These are phyloP conservation scores for Taeniopygia guttata DNA, from an alignment of 2,797 vertebrate species.

Conservation along the genomic window DNA sequence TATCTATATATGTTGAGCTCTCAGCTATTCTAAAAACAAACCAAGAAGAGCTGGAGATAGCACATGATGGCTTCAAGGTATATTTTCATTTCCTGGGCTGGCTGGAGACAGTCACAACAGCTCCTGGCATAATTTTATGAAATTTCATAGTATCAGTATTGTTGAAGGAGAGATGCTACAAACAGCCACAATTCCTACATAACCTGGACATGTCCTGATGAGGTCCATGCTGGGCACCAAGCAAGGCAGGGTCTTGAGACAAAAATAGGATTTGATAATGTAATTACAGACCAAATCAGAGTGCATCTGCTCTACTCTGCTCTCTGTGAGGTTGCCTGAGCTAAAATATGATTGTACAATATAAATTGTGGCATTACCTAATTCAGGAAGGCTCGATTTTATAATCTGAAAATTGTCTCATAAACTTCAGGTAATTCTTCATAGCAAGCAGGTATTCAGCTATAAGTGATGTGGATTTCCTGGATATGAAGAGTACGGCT, in stretches of 20 bases:
- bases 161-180: not conserved
- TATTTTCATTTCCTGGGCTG: constrained; percentile 14
- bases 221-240: not conserved
- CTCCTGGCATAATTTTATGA: not conserved
- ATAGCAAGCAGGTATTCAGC: not conserved
- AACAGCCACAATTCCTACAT: not conserved
- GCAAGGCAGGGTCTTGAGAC: not conserved
- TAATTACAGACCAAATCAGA: not conserved
- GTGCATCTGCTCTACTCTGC: not conserved
- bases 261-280: not conserved
- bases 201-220: not conserved
- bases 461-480: not conserved
- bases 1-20: not conserved
- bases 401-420: not conserved
- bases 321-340: not conserved
- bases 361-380: not conserved
- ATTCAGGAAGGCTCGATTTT: constrained; percentile 14
- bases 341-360: not conserved
- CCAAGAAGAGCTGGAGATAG: not conserved
- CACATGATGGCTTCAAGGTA: not conserved
- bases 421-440: not conserved
- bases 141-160: not conserved
- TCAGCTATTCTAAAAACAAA: constrained; percentile 17
- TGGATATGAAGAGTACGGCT: not conserved
- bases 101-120: not conserved